Base-by-base conservation (phyloP, 2,797 vertebrate genomes). In the Sebastiscus tertius region DNA sequence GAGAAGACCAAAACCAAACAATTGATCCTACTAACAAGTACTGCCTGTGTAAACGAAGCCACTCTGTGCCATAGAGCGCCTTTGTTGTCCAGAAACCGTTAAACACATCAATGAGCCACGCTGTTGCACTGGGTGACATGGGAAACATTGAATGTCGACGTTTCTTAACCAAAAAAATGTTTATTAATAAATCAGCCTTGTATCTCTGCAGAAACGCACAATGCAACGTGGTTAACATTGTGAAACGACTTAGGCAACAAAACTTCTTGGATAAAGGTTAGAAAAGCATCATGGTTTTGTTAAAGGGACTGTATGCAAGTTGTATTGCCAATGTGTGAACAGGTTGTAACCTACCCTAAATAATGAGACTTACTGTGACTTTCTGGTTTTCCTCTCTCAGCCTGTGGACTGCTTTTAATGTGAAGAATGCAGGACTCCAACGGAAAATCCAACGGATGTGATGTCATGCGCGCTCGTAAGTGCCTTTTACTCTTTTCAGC, bases 401-500 rank as follows among this genome's bases (percentile, higher is more conserved):
- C 6, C 42, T 46, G 1, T 46, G 42, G 42, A 46, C 42, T 46
- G 42, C 42, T 46, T 46, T 46, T 46, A 46, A 46, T 46, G 42
- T 46, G 42, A 46, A 46, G 42, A 8, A 18, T 46, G 14, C 16
- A 0, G 14, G 39, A 18, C 14, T 42, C 31, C 31, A 33, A 33
- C 8, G 6, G 39, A 42, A 42, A 42, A 42, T 42, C 16, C 0
- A 46, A 46, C 16, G 1, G 42, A 18, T 18, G 42, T 46, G 42
- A 46, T 0, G 16, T 0, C 42, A 46, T 18, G 14, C 0, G 1
- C 6, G 42, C 42, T 46, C 42, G 14, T 0, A 0, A 7, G 42
- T 46, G 42, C 42, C 42, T 46, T 29, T 46, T 46, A 46, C 42
- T 46, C 14, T 46, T 46, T 42, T 7, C 39, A 42, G 39, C 39